Base-by-base conservation (phyloP, 2,888 invertebrate species). In the Andrena marginata region DNA sequence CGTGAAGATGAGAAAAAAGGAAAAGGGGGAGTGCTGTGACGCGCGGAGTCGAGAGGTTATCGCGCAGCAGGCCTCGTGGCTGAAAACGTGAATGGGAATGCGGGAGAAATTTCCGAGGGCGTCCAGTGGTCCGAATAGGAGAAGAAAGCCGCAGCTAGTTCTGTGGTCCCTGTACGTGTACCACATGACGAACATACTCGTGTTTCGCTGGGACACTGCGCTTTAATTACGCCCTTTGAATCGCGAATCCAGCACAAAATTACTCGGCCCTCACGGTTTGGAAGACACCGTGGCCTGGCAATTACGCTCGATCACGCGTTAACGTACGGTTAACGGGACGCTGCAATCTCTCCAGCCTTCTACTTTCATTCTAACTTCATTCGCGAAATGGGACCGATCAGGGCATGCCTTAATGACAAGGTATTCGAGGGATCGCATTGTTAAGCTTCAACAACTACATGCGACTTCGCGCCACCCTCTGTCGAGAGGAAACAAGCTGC, bases 81-180 rank as follows among this genome's bases (percentile, higher is more conserved):
- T 83, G 81, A 60, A 83, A 83, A 70, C 70, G 63, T 77, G 83
- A 83, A 83, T 83, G 81, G 74, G 20, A 81, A 77, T 70, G 82
- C 73, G 74, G 10, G 65, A 77, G 77, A 72, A 75, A 76, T 80
- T 64, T 68, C 65, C 76, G 49, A 42, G 64, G 56, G 60, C 62
- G 42, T 67, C 63, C 71, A 26, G 59, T 42, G 65, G 59, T 63
- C 60, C 48, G 70, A 80, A 80, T 80, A 71, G 31, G 60, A 77
- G 54, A 71, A 67, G 60, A 54, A 70, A 71, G 29, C 71, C 63
- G 48, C 42, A 26, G 68, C 76, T 80, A 78, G 72, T 78, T 80
- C 60, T 16, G 51, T 31, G n/a, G 35, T 35, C 33, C 31, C 56
- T 59, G 35, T 56, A 23, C 31, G 23, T 64, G 31, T 60, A 31